Conservation (phyloP, 2,797 vertebrate species). For the Gallinago stenura region DNA sequence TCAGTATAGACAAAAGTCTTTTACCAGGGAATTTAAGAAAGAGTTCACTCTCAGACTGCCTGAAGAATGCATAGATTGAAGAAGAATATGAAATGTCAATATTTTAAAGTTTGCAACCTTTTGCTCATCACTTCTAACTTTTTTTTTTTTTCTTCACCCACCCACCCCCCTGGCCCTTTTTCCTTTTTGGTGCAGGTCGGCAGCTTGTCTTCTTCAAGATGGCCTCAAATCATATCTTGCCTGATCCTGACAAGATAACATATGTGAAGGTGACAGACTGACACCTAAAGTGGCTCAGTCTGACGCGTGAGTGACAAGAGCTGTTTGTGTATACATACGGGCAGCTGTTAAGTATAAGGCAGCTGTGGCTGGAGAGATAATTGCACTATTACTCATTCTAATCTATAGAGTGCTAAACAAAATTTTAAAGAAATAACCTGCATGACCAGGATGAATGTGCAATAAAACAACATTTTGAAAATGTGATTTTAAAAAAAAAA, state of each 20-base stretch:
- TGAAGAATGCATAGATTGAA: background rate
- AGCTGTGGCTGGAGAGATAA: conserved; percentile 23
- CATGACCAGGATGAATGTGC: conserved; percentile 84
- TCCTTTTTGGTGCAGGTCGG: conserved; percentile 78
- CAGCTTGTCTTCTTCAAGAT: conserved; percentile 90
- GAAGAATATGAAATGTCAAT: background rate
- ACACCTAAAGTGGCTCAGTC: conserved; percentile 45
- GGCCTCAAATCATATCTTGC: conserved; percentile 79
- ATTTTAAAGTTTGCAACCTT: background rate
- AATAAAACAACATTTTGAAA: conserved; percentile 81
- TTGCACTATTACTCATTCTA: conserved; percentile 78
- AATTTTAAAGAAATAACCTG: conserved; percentile 67
- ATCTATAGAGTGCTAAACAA: conserved; percentile 72
- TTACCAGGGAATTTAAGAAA: background rate
- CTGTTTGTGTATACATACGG: conserved; percentile 64
- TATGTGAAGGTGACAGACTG: conserved; percentile 83
- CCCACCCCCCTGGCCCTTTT: background rate
- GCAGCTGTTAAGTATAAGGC: conserved; percentile 45
- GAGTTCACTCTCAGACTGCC: background rate
- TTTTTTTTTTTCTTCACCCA: background rate
- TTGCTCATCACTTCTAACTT: background rate
- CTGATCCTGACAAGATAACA: conserved; percentile 80
- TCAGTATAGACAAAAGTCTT: background rate
- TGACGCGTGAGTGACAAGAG: conserved; percentile 16
- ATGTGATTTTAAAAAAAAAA: conserved; percentile 75